Base-by-base conservation (phyloP, 2,113 vertebrate species). In the Phycodurus eques region DNA sequence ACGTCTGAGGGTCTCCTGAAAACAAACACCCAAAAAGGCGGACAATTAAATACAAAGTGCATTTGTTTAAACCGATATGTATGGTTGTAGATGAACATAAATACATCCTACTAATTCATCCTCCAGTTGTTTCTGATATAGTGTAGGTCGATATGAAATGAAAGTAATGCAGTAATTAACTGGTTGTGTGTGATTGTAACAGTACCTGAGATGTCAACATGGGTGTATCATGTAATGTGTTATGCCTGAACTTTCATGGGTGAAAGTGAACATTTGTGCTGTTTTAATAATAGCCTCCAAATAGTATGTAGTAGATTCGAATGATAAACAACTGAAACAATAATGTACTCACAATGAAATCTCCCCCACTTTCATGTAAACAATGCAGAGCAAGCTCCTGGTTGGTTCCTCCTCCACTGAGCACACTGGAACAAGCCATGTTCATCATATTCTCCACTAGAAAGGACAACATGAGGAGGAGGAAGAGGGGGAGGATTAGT, bases 321-420 rank as follows among this genome's bases (percentile, higher is more conserved):
- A 27, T n/a, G 44, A 67, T 49, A 22, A 44, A 11, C 19, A 19
- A 4, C 42, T 27, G 68, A 44, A 15, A 17, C 17, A 19, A 51
- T 51, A 2, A 51, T 54, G 8, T 53, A 82, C 96, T 97, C 84
- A 99, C 98, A 92, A 99, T 83, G 81, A 98, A 82, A 79, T 95
- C 91, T 43, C 97, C 97, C 69, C 92, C 92, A 42, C 94, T 92
- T 90, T 96, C 95, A 1, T 98, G 95, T 80, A 99, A 92, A 88
- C 93, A 96, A 89, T 99, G 98, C 75, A 97, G 86, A 0, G 92
- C 93, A 83, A 99, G 92, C 88, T 99, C 98, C 91, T 98, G 95
- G 79, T 99, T 99, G 87, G 97, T 99, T 83, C 98, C 98, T 73
- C 92, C 97, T 12, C 98, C 97, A 51, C 87, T 91, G 85, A 99